Conservation (phyloP, 2,888 invertebrate genomes). For the Drosophila acutilabella region DNA sequence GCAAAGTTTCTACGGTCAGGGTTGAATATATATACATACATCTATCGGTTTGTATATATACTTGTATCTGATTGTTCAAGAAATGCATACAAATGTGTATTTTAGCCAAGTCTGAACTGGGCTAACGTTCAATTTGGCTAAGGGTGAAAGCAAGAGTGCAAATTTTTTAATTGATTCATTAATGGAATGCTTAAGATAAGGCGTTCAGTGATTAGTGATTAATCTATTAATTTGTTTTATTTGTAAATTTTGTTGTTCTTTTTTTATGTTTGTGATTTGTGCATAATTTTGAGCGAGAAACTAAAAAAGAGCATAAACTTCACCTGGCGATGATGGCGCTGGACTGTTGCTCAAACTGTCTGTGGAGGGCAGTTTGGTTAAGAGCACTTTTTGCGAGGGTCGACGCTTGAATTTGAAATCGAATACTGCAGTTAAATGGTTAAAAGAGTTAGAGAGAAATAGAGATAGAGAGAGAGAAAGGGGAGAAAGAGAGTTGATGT, state of each 20-base stretch:
- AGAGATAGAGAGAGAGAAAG: constrained; percentile 10
- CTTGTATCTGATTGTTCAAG: constrained; percentile 1
- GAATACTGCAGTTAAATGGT: constrained; percentile 70
- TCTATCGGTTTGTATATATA: constrained; percentile 2
- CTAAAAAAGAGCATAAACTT: constrained; percentile 54
- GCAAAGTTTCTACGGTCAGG: constrained; percentile 18
- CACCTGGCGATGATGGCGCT: constrained; percentile 87
- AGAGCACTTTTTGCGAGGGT: constrained; percentile 86
- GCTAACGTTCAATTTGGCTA: constrained; percentile 17
- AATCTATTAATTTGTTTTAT: constrained; percentile 23
- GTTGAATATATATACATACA: constrained; percentile 18
- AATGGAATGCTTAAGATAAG: constrained; percentile 3
- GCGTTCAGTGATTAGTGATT: constrained; percentile 12
- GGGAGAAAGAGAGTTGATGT: constrained; percentile 16
- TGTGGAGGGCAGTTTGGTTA: constrained; percentile 87
- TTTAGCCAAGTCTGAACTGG: constrained; percentile 34
- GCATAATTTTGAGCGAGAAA: constrained; percentile 41
- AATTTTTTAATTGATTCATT: constrained; percentile 11
- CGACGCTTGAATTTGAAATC: constrained; percentile 85
- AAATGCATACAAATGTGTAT: constrained; percentile 63
- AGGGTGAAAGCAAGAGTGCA: constrained; percentile 47
- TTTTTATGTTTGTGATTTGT: constrained; percentile 33
- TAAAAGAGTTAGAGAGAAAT: constrained; percentile 27
- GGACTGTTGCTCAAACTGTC: constrained; percentile 87
- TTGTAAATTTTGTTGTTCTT: constrained; percentile 6